phyloP scores from a whole-genome alignment of 2,797 vertebrate species.

The Ctenosaura bakeri region DNA sequence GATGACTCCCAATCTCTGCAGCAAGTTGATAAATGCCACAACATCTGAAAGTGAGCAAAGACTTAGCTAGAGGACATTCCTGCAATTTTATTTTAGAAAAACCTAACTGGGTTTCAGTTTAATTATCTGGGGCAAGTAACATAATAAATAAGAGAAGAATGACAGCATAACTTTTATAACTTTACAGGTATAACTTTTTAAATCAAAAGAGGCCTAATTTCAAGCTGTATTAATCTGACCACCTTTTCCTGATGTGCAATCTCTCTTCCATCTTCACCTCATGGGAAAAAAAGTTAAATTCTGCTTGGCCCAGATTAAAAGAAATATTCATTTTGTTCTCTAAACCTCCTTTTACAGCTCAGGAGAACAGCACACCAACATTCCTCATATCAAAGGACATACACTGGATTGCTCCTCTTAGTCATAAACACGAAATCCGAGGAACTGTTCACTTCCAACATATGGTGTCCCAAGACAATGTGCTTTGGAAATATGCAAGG shows the following conservation, averaged over 20 bases:
- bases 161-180: background rate
- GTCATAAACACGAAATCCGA: background rate
- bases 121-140: background rate
- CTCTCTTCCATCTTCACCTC: conserved; percentile 17
- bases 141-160: conserved; percentile 24
- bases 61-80: conserved; percentile 22
- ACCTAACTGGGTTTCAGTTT: background rate
- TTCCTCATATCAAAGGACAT: conserved; percentile 13
- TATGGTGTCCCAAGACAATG: background rate
- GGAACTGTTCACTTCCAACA: background rate
- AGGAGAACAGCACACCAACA: background rate
- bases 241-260: background rate
- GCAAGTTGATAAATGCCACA: conserved; percentile 57
- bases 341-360: background rate
- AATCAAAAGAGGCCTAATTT: too few relatives aligned
- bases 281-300: background rate
- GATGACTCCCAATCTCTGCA: conserved; percentile 54
- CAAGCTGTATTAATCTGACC: background rate
- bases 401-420: background rate
- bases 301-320: background rate
- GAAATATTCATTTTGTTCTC: background rate
- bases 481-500: background rate
- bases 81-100: conserved; percentile 19
- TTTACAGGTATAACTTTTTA: conserved; percentile 6
- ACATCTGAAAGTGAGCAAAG: conserved; percentile 53